Conservation (phyloP, 2,888 invertebrate genomes). For the Lithophane semibrunnea region DNA sequence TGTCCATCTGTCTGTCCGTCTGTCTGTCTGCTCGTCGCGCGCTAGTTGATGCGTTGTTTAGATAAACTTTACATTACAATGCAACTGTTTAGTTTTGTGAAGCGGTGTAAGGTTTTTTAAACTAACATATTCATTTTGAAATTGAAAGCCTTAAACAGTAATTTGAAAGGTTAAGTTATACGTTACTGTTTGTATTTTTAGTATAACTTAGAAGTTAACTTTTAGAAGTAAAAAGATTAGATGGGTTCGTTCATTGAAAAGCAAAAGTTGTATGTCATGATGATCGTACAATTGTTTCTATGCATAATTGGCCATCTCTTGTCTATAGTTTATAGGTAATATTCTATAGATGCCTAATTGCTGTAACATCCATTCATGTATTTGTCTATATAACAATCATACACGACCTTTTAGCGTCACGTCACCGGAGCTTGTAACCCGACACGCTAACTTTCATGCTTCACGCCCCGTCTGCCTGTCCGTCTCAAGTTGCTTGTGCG, state of each 20-base stretch:
- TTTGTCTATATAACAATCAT: constrained; percentile 28
- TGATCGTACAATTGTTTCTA: constrained; percentile 17
- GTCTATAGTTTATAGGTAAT: background rate
- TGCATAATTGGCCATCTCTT: background rate
- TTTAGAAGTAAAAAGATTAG: no score
- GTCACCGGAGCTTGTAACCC: constrained; percentile 53
- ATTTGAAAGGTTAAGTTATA: no score
- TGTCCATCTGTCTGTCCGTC: constrained; percentile 38
- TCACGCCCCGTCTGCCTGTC: constrained; percentile 58
- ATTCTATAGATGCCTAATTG: constrained; percentile 34
- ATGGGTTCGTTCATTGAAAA: constrained; percentile 13
- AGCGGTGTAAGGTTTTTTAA: background rate
- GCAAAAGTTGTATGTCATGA: constrained; percentile 13
- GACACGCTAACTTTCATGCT: constrained; percentile 65
- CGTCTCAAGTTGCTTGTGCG: constrained; percentile 40
- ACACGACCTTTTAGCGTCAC: constrained; percentile 37
- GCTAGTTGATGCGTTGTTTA: constrained; percentile 48
- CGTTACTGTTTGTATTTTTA: no score
- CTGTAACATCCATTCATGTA: constrained; percentile 9
- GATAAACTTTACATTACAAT: constrained; percentile 20
- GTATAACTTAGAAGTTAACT: no score
- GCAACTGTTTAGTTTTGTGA: constrained; percentile 19
- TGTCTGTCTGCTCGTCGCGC: constrained; percentile 59
- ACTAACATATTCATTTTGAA: no score
- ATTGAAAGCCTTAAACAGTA: no score